A percentile compares a stretch with the other conserved stretches of the same genome.
Evolutionary conservation across 2,113 vertebrate species (phyloP).

Genomic region (Oncorhynchus clarkii): DNA sequence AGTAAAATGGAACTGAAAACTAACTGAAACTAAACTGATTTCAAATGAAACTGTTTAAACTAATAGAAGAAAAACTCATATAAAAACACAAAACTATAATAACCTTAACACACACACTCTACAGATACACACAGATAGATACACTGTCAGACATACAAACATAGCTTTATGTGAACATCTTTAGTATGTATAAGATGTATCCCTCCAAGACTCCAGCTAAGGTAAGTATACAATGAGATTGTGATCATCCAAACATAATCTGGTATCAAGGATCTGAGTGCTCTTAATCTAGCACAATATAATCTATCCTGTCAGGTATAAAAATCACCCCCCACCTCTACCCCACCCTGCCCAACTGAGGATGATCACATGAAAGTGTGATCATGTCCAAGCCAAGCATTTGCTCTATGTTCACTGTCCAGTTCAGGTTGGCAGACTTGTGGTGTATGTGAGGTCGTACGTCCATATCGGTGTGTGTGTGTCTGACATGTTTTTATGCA

Average conservation of each 20-base stretch:
- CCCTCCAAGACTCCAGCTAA: neutral
- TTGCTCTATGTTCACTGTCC: neutral
- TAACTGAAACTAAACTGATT: too few species aligned
- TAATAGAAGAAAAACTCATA: too few species aligned
- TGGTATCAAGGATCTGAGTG: neutral
- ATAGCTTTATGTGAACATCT: neutral
- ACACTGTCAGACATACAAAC: neutral
- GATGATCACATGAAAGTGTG: slow-evolving; percentile 10
- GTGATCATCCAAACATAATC: neutral
- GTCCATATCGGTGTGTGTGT: neutral
- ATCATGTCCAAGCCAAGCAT: neutral
- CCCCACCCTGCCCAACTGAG: neutral
- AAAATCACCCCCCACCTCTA: neutral
- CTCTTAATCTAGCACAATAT: neutral
- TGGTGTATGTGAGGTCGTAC: neutral
- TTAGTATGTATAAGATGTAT: neutral
- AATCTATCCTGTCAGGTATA: neutral
- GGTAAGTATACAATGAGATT: slow-evolving; percentile 4
- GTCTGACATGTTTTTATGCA: neutral
- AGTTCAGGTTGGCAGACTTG: neutral
- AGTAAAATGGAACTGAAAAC: too few species aligned
- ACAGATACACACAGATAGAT: neutral
- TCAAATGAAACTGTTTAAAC: too few species aligned
- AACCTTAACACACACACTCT: too few species aligned
- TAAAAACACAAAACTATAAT: too few species aligned